Conservation (phyloP, 2,113 vertebrate genomes). For the Hyperoodon ampullatus region DNA sequence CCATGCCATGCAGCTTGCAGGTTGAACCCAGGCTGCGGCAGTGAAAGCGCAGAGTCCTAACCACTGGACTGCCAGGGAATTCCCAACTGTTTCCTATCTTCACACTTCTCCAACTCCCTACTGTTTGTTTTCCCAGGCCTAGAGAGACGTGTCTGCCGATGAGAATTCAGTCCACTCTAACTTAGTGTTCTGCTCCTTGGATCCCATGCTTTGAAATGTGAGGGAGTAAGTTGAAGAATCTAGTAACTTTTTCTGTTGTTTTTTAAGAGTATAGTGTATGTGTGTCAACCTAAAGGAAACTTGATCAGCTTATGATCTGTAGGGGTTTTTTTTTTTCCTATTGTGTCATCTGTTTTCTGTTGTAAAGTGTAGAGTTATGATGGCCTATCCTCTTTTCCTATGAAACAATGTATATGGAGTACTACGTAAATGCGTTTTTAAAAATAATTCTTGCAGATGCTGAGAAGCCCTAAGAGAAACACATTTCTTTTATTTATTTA, state of each 20-base stretch:
- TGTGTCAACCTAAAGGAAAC: slow-evolving; percentile 22
- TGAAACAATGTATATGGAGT: background rate
- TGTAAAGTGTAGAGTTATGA: slow-evolving; percentile 23
- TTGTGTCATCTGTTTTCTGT: background rate
- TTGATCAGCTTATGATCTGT: background rate
- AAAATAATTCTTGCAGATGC: background rate
- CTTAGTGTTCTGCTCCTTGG: slow-evolving; percentile 27
- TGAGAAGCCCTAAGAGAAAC: too few species aligned
- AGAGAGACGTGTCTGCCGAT: background rate
- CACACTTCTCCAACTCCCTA: background rate
- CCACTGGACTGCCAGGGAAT: background rate
- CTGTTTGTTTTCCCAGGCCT: slow-evolving; percentile 29
- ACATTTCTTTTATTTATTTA: background rate
- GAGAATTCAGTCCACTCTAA: slow-evolving; percentile 52
- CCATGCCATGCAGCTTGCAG: background rate
- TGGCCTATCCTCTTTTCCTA: background rate
- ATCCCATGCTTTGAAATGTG: slow-evolving; percentile 43
- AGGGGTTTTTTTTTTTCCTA: background rate
- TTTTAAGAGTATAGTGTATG: background rate
- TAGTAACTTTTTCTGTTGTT: slow-evolving; percentile 34
- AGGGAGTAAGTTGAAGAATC: slow-evolving; percentile 38
- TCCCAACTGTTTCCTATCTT: slow-evolving; percentile 4
- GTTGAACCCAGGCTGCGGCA: background rate
- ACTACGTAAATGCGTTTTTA: background rate
- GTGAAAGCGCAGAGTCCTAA: background rate